Evolutionary conservation across 2,113 vertebrate genomes (phyloP), one percentile per base, ranked within the genome.

Genomic region (Cricetomys ansorgei): DNA sequence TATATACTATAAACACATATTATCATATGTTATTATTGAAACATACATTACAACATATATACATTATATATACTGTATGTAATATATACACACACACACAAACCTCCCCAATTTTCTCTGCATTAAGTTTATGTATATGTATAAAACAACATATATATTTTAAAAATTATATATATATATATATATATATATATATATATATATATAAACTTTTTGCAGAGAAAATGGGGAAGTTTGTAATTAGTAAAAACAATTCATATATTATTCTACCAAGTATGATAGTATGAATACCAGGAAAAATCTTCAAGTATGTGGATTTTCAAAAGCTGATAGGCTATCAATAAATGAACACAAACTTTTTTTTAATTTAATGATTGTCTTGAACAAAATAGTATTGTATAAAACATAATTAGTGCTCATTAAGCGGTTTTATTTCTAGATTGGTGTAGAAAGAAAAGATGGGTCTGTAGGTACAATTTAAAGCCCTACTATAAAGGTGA

Each of bases 291-390:
- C 11, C 9, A 50, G 72, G 23, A 94, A 91, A 88, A 48, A 48
- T 43, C 53, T 70, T 72, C 6, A 59, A 48, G 15, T 37, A 88
- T 84, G 23, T 67, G 9, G 50, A 16, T n/a, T 16, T 85, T 89
- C 59, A 53, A 92, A 92, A 92, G 3, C 17, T 91, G 59, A 76
- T 86, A 86, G 23, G 7, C 75, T 95, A 65, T 95, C 65, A 92
- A 19, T 89, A 84, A 72, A 40, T 92, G 76, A 89, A 88, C 4
- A 16, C 48, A 17, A 25, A 50, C 7, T 2, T 75, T 93, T 94
- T 89, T 53, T 50, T 62, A 93, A 93, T 88, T 75, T 48, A 88
- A 48, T 79, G 9, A 94, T 34, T 65, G 65, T 17, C 6, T 77
- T 57, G 7, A 91, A 84, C 62, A 87, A 75, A 67, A 92, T 65